Evolutionary conservation across 1,140 invertebrate genomes (phyloP), one percentile per base, ranked within the genome.

Genomic region (Lepidurus couesii): DNA sequence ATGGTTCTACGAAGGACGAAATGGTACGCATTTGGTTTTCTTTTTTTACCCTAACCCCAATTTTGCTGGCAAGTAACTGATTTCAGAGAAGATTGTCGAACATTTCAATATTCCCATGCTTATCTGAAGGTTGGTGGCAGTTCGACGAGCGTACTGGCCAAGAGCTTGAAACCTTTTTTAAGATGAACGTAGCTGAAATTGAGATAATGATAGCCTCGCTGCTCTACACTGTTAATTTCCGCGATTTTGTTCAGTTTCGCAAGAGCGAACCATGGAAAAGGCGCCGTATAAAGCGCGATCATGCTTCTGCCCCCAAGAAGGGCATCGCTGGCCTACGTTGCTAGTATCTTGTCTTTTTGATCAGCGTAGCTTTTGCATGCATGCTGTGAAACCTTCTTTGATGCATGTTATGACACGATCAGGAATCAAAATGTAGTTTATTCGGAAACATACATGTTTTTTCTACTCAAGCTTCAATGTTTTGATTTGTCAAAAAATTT

Each of bases 1-100:
- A 82, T 98, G 96, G 96, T 98, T 94, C 87, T 98, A 98, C 85
- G 95, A 97, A 88, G 95, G 95, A 34, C 87, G 92, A 83, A 95
- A 95, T 89, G 93, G 94, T 94, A 89, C 88, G 86, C 84, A 79
- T 75, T 34, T 65, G 75, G 26, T 21, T 53, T 42, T n/a, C 45
- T 44, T 73, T 11, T 45, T 76, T 44, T 6, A 77, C 24, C 11
- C 0, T 73, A n/a, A 24, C n/a, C 3, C 3, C 65, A 24, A 24
- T 24, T 24, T 24, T 24, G 24, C 24, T 24, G 24, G 24, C 24
- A 24, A 24, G 24, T 24, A 24, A n/a, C 24, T 73, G n/a, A 4
- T 34, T 4, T 4, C 34, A 34, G 1, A 43, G 16, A 10, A 75
- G 26, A 75, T 24, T 7, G 53, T 75, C 16, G 21, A 43, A 6